phyloP scores from a whole-genome alignment of 2,113 vertebrate species.

The Pseudonaja textilis region DNA sequence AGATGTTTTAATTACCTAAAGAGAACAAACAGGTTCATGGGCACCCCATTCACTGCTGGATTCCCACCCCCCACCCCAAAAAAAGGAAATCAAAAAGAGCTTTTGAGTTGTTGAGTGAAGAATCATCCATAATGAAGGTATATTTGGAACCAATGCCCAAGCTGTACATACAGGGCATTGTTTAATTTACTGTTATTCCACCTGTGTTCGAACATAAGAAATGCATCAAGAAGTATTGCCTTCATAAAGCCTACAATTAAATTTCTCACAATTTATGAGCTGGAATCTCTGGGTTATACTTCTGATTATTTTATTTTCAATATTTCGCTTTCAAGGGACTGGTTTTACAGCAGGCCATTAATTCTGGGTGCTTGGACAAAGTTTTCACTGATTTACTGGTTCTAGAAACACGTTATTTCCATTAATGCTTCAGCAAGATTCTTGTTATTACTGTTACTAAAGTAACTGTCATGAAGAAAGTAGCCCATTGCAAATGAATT shows the following conservation, averaged over 20 bases:
- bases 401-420: neutral
- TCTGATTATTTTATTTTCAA: neutral
- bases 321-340: neutral
- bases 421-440: neutral
- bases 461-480: neutral
- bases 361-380: neutral
- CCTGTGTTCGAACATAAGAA: neutral
- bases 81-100: neutral
- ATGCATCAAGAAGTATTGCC: neutral
- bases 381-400: neutral
- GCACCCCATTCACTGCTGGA: neutral
- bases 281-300: neutral
- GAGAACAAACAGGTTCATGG: neutral
- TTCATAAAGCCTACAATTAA: neutral
- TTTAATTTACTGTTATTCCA: neutral
- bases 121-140: neutral
- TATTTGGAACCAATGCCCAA: neutral
- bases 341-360: neutral
- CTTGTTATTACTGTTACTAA: neutral
- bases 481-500: neutral
- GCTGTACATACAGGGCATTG: neutral
- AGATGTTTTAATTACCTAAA: constrained; percentile 36
- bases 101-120: neutral
- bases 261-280: neutral
- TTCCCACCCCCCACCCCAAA: neutral